These are phyloP conservation scores for Athene cunicularia DNA, from an alignment of 2,113 vertebrate species.

Conservation along the genomic window DNA sequence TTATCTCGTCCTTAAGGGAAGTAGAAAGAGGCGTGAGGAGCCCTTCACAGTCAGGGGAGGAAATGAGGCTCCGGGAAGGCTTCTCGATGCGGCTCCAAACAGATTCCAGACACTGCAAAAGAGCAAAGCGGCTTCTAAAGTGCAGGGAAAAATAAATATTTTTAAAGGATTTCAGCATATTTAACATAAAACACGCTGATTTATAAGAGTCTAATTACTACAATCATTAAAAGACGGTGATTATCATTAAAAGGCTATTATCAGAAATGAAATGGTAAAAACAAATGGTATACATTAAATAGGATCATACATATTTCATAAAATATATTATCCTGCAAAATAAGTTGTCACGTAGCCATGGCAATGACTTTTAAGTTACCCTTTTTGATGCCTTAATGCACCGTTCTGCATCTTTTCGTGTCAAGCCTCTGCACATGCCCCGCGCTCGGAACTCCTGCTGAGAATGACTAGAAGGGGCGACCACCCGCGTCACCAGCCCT, in stretches of 20 bases:
- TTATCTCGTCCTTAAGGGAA: conserved; percentile 37
- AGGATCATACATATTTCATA: conserved; percentile 48
- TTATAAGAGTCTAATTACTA: conserved; percentile 41
- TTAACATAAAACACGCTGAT: conserved; percentile 37
- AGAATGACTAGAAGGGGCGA: not conserved
- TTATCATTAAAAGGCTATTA: conserved; percentile 60
- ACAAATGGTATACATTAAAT: conserved; percentile 53
- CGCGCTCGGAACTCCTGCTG: not conserved
- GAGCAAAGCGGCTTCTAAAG: conserved; percentile 55
- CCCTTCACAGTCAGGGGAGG: not conserved
- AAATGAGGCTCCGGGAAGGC: not conserved
- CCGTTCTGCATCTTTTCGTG: not conserved
- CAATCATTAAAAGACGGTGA: conserved; percentile 21
- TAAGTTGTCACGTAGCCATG: conserved; percentile 59
- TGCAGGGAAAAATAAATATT: conserved; percentile 42
- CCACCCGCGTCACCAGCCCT: not conserved
- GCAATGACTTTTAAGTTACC: conserved; percentile 58
- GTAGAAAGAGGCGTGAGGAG: not conserved
- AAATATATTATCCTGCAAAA: conserved; percentile 30
- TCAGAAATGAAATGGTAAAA: conserved; percentile 58
- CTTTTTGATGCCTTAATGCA: conserved; percentile 39
- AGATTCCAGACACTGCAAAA: conserved; percentile 30
- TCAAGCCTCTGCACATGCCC: not conserved
- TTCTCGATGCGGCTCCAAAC: conserved; percentile 38
- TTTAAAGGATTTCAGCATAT: conserved; percentile 19